A percentile compares a stretch with the other conserved stretches of the same genome.
Evolutionary conservation across 2,113 vertebrate genomes (phyloP).

Genomic region (Austrofundulus limnaeus): DNA sequence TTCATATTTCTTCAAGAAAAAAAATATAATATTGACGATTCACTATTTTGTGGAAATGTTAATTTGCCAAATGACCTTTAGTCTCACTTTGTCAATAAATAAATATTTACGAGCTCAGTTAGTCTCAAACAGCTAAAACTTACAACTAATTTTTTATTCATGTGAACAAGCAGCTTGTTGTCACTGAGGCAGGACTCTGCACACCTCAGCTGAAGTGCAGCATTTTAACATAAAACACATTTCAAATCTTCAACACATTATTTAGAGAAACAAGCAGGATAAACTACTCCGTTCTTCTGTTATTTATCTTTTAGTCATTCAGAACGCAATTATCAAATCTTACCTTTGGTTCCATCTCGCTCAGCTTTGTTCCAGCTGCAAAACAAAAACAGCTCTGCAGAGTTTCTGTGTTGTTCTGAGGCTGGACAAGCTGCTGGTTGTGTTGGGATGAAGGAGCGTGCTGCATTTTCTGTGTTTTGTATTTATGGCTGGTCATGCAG

Average conservation of each 20-base stretch:
- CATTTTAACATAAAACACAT: background rate
- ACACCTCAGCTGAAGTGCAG: background rate
- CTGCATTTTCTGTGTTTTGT: conserved; percentile 42
- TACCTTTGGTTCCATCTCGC: conserved; percentile 65
- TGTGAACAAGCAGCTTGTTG: conserved; percentile 54
- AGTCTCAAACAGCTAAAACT: conserved; percentile 45
- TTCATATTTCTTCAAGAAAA: too few species aligned
- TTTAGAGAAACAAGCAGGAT: too few species aligned
- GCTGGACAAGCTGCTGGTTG: conserved; percentile 10
- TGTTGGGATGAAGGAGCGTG: conserved; percentile 10
- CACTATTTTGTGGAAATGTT: too few species aligned
- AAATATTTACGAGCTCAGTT: conserved; percentile 51
- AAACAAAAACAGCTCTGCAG: conserved; percentile 24
- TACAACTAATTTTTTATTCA: conserved; percentile 54
- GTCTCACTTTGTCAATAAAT: conserved; percentile 33
- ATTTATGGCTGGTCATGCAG: conserved; percentile 71
- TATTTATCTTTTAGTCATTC: too few species aligned
- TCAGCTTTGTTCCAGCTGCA: conserved; percentile 3
- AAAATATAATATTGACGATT: too few species aligned
- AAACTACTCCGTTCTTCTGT: too few species aligned
- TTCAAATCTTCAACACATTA: background rate
- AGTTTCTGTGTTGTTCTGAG: conserved; percentile 10
- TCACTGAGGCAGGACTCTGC: conserved; percentile 8
- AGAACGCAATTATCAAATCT: conserved; percentile 17
- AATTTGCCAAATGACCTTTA: too few species aligned